Base-by-base conservation (phyloP, 2,888 invertebrate genomes). In the Amphipoea oculea region DNA sequence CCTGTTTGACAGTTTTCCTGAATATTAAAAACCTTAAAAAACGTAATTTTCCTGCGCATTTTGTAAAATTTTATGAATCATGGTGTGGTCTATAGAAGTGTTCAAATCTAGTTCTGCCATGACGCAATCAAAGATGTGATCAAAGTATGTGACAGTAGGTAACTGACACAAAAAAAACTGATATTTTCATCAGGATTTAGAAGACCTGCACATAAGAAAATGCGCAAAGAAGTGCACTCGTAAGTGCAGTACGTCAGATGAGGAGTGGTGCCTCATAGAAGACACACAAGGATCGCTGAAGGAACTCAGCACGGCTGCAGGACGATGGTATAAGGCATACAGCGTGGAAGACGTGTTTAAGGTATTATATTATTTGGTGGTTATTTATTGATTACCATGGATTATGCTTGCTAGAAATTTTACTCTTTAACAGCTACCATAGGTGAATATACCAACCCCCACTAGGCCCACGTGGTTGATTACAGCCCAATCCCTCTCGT, bases 261-360 rank as follows among this genome's bases (percentile, higher is more conserved):
- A 94, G 1, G 94, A 94, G 0, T 97, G 97, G 94, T 94, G 95
- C 73, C 79, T 95, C 2, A 90, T 96, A 63, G 92, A 94, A 54
- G 90, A 90, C 51, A 86, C 89, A 7, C 81, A 89, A 2, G 90
- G 92, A 0, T 48, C 78, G 0, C 51, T 94, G 4, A 92, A 97
- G 85, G 89, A 92, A 14, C 82, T 97, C n/a, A 88, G 92, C 1
- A 91, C 96, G 2, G 91, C 91, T 0, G 90, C 92, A 0, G 93
- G 92, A 6, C 95, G 94, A 45, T 98, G 98, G 97, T 97, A 97
- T 89, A 98, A 97, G 90, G 97, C 97, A 0, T 96, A 94, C 71
- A 95, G 95, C 0, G 75, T 98, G 0, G 92, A 95, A n/a, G 97
- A 97, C 87, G 94, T 98, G 23, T 97, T 98, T 88, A 93, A 96